Evolutionary conservation across 2,888 invertebrate species (phyloP).

Genomic region (Carabus problematicus): DNA sequence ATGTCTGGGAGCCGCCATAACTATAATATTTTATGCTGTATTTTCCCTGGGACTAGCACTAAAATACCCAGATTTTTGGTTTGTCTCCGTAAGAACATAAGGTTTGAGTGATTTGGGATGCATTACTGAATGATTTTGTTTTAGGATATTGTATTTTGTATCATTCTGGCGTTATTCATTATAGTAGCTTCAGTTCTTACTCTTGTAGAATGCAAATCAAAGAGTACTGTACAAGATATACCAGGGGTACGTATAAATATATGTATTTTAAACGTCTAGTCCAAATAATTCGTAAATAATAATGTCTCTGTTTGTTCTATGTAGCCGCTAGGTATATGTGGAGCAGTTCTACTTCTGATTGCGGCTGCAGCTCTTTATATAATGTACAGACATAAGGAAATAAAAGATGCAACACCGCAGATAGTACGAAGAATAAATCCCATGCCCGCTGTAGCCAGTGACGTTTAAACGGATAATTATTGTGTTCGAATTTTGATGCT

Average conservation of each 20-base stretch:
- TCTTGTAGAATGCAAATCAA: slow-evolving; percentile 20
- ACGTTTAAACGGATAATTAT: slow-evolving; percentile 6
- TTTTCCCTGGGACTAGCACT: slow-evolving; percentile 30
- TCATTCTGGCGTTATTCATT: slow-evolving; percentile 27
- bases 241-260: slow-evolving; percentile 24
- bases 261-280: neutral
- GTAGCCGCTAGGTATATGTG: slow-evolving; percentile 32
- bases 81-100: slow-evolving; percentile 23
- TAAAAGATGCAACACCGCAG: too few relatives aligned
- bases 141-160: slow-evolving; percentile 27
- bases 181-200: slow-evolving; percentile 24
- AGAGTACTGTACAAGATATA: slow-evolving; percentile 11
- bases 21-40: slow-evolving; percentile 30
- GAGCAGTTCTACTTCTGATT: slow-evolving; percentile 26
- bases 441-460: neutral
- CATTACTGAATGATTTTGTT: slow-evolving; percentile 5
- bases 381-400: slow-evolving; percentile 34
- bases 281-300: neutral
- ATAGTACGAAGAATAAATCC: neutral
- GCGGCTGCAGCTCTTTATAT: slow-evolving; percentile 27
- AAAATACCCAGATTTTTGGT: slow-evolving; percentile 36
- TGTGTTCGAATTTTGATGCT: neutral
- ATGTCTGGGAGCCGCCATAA: slow-evolving; percentile 12
- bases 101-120: neutral
- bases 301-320: neutral